Evolutionary conservation across 2,797 vertebrate species (phyloP), one percentile per base, ranked within the genome.

Genomic region (Melanotaenia boesemani): DNA sequence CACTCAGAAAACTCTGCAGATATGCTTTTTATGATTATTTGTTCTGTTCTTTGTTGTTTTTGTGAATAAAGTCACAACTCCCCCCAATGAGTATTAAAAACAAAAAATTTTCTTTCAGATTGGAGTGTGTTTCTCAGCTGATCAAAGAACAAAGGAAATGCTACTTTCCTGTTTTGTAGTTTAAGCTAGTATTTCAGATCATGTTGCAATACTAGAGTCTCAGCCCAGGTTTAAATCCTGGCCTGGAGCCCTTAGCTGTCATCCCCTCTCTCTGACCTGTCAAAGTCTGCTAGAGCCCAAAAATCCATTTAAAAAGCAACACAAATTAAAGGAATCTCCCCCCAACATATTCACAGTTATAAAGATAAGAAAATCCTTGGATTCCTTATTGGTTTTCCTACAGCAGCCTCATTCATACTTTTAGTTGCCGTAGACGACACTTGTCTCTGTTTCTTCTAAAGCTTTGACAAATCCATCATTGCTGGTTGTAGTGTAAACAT

Each of bases 1-100:
- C 80, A 46, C 68, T 16, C 48, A 72, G 44, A 32, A 20, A 67
- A 28, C 32, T 10, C 67, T 36, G 57, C 26, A 67, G 63, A 34
- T 76, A 69, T 57, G 54, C 30, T 37, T 36, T 68, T 39, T 77
- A 66, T 50, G 24, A 74, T 48, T 28, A 67, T 78, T 63, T 55
- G 16, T 6, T 74, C 22, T 37, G 54, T 20, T 63, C 72, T 72
- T 70, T 69, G 32, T 70, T 76, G 24, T 77, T 81, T 76, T 72
- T 66, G 63, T 77, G 48, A 85, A 54, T 63, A 64, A 46, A 20
- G 52, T 54, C 46, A 60, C 9, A 41, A 39, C 3, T 34, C 34
- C 34, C 34, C 34, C 34, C 11, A 60, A 20, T 5, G n/a, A 50
- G n/a, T 41, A 15, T 41, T 13, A 12, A 22, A n/a, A 52, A 3